Conservation (phyloP, 2,113 vertebrate species). For the Perognathus longimembris region DNA sequence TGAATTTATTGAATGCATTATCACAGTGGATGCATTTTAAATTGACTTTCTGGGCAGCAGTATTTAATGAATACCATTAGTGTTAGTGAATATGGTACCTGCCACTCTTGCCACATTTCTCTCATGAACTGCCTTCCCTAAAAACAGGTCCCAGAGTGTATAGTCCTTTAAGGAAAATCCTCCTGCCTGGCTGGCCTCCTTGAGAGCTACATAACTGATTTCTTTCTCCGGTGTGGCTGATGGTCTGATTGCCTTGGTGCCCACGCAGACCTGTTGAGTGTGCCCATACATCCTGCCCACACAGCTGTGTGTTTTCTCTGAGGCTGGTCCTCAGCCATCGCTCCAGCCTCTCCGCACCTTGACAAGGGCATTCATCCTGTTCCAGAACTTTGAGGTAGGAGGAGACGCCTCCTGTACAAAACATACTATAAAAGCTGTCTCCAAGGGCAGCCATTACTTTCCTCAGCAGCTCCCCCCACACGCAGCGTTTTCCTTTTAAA, state of each 20-base stretch:
- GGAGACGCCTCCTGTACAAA: not conserved
- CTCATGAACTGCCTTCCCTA: not conserved
- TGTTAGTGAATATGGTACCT: not conserved
- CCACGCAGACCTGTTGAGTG: not conserved
- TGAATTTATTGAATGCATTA: not conserved
- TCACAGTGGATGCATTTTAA: not conserved
- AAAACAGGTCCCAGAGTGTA: not conserved
- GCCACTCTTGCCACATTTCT: not conserved
- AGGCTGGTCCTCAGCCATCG: not conserved
- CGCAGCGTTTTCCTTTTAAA: slow-evolving; percentile 26
- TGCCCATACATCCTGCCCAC: not conserved
- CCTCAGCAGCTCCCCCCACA: not conserved
- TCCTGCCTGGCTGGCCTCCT: not conserved
- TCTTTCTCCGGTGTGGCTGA: not conserved
- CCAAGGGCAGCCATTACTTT: not conserved
- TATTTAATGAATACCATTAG: not conserved
- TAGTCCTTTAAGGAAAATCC: not conserved
- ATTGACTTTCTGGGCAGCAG: not conserved
- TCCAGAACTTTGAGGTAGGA: not conserved
- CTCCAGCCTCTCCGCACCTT: not conserved
- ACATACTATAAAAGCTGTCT: not conserved
- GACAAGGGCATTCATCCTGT: not conserved
- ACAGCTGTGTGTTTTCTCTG: not conserved
- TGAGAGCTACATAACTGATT: not conserved
- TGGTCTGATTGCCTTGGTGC: not conserved